Conservation (phyloP, 1,140 invertebrate species). For the Panagrolaimus sp. region DNA sequence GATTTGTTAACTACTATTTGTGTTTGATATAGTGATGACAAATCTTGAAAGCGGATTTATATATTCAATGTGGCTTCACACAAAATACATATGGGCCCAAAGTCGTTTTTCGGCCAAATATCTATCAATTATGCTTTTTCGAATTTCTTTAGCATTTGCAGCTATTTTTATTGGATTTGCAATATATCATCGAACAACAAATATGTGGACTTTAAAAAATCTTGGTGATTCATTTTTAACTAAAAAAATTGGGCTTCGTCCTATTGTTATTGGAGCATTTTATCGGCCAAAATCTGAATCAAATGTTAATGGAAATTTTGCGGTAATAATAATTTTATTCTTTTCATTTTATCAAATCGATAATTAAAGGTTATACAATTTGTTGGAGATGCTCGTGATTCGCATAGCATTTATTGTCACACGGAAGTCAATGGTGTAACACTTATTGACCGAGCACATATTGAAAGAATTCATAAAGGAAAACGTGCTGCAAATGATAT, state of each 20-base stretch:
- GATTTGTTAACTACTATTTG: no score
- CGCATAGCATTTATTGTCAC: conserved; percentile 42
- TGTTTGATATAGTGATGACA: no score
- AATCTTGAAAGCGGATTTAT: neutral
- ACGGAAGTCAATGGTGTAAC: conserved; percentile 31
- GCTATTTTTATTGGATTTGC: conserved; percentile 36
- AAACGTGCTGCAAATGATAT: conserved; percentile 53
- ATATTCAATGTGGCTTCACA: conserved; percentile 8
- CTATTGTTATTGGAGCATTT: conserved; percentile 53
- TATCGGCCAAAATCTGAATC: conserved; percentile 44
- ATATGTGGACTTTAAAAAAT: conserved; percentile 57
- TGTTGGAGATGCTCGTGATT: conserved; percentile 37
- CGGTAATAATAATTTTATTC: conserved; percentile 35
- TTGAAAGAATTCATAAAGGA: conserved; percentile 48
- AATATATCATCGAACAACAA: conserved; percentile 56
- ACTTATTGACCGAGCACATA: conserved; percentile 31
- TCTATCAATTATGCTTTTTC: neutral
- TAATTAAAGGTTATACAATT: conserved; percentile 48
- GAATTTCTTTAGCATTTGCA: neutral
- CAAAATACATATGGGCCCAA: conserved; percentile 4
- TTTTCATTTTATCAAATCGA: neutral
- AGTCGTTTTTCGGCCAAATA: neutral
- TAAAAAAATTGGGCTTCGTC: conserved; percentile 47
- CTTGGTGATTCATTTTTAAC: conserved; percentile 48
- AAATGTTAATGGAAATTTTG: conserved; percentile 50